phyloP scores from a whole-genome alignment of 1,140 invertebrate genomes.

The Antheraea pernyi region DNA sequence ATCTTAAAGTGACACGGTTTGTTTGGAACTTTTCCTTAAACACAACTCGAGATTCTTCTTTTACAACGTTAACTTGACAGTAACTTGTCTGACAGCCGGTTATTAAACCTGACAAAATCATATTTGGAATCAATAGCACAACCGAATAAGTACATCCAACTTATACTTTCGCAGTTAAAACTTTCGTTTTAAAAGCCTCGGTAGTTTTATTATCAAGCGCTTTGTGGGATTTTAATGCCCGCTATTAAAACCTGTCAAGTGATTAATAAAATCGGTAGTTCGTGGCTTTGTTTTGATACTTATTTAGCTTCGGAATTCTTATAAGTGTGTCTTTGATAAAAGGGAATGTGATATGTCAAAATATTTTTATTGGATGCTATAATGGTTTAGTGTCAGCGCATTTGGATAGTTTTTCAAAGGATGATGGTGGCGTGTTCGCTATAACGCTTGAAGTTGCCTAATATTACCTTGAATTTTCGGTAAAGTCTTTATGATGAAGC shows the following conservation, averaged over 20 bases:
- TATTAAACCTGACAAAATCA: not conserved
- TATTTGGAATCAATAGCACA: not conserved
- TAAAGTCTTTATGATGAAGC: too few species aligned
- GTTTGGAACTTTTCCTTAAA: not conserved
- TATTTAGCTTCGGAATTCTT: constrained; percentile 7
- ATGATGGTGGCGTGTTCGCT: too few species aligned
- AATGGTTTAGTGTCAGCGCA: too few species aligned
- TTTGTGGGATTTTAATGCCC: constrained; percentile 16
- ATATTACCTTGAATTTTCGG: too few species aligned
- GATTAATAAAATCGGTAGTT: constrained; percentile 23
- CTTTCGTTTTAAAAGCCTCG: constrained; percentile 16
- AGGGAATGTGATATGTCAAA: too few species aligned
- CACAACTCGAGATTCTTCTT: not conserved
- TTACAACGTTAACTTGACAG: not conserved
- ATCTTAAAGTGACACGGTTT: not conserved
- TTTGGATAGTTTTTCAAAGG: too few species aligned
- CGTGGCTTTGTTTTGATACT: constrained; percentile 18
- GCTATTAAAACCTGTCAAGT: constrained; percentile 20
- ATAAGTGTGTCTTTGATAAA: not conserved
- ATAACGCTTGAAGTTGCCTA: too few species aligned
- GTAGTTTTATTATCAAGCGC: constrained; percentile 16
- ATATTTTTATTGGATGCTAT: too few species aligned
- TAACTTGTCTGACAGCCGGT: not conserved
- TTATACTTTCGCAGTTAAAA: constrained; percentile 7
- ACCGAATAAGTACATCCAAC: not conserved